phyloP scores from a whole-genome alignment of 2,113 vertebrate genomes.

The Axis porcinus region DNA sequence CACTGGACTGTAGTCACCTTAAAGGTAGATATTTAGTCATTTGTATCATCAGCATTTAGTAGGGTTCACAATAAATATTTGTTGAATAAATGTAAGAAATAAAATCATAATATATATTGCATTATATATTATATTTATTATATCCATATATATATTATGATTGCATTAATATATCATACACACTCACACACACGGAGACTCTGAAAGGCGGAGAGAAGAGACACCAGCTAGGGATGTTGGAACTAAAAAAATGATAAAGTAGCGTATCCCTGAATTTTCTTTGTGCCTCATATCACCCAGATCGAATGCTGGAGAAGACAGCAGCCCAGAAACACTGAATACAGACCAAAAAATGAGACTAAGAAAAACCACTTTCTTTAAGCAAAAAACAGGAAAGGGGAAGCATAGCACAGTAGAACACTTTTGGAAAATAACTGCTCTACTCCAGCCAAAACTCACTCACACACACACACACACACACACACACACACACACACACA shows the following conservation, averaged over 20 bases:
- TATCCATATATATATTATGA: neutral
- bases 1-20: neutral
- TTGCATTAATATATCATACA: neutral
- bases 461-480: neutral
- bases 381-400: neutral
- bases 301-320: neutral
- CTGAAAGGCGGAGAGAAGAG: neutral
- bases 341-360: neutral
- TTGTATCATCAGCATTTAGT: neutral
- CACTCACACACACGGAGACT: neutral
- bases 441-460: neutral
- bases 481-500: neutral
- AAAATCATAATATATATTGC: neutral
- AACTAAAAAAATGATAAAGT: neutral
- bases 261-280: neutral
- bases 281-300: neutral
- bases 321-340: neutral
- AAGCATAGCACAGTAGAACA: neutral
- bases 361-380: neutral
- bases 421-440: neutral
- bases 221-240: neutral
- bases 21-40: neutral
- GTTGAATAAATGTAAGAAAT: neutral
- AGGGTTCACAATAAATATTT: neutral
- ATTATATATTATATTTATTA: neutral